Evolutionary conservation across 1,140 invertebrate species (phyloP).

Genomic region (Tetramorium alpestre): DNA sequence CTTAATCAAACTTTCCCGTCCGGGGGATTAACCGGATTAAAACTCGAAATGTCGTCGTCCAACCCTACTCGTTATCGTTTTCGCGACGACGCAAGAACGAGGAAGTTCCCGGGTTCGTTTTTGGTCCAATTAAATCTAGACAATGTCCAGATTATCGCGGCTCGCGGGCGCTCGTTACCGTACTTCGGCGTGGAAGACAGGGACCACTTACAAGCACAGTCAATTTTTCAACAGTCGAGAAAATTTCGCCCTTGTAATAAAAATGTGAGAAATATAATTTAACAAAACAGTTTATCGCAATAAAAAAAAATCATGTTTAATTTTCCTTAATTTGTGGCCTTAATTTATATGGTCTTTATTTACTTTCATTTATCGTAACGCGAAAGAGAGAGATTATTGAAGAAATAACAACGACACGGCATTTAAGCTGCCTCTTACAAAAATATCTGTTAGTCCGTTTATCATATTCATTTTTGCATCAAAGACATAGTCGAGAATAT

Average conservation of each 20-base stretch:
- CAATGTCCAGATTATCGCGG: constrained; percentile 70
- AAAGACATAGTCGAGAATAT: background rate
- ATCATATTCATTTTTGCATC: background rate
- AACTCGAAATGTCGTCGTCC: constrained; percentile 20
- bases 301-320: constrained; percentile 3
- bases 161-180: constrained; percentile 41
- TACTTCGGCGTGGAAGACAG: background rate
- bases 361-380: background rate
- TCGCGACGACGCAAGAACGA: constrained; percentile 54
- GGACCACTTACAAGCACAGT: background rate
- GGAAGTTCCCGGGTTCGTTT: constrained; percentile 68
- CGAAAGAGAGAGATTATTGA: background rate
- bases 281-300: background rate
- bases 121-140: constrained; percentile 70
- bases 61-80: constrained; percentile 64
- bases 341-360: background rate
- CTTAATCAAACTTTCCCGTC: constrained; percentile 64
- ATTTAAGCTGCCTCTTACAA: background rate
- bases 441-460: background rate
- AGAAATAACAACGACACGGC: background rate
- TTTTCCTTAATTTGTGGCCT: background rate
- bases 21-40: constrained; percentile 64
- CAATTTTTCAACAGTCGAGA: background rate
- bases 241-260: background rate
- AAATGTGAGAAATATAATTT: background rate